phyloP scores from a whole-genome alignment of 2,113 vertebrate genomes.

The Bubo scandiacus region DNA sequence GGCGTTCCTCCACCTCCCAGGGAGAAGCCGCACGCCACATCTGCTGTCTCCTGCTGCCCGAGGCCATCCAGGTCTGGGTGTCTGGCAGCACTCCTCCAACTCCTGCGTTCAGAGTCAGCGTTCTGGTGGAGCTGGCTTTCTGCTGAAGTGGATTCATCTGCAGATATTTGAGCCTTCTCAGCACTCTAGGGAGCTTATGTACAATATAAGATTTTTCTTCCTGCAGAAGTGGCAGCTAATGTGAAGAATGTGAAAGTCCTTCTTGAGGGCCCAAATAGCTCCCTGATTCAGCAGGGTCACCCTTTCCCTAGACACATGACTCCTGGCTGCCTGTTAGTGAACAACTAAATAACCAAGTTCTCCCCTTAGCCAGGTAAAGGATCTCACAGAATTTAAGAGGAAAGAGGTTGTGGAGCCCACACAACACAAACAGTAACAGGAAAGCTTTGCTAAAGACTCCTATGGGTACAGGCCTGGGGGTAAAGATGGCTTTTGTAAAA shows the following conservation, averaged over 20 bases:
- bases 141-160: background rate
- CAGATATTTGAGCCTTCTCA: background rate
- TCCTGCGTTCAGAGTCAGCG: accelerated
- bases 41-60: background rate
- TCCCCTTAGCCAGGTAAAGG: background rate
- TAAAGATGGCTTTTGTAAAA: background rate
- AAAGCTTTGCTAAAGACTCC: background rate
- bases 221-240: background rate
- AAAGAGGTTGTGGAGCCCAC: background rate
- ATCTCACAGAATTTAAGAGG: background rate
- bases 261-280: background rate
- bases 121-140: background rate
- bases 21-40: background rate
- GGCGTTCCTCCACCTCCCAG: background rate
- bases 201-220: background rate
- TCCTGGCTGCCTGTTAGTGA: background rate
- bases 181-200: background rate
- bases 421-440: background rate
- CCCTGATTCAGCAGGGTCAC: background rate
- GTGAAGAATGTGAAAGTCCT: background rate
- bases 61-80: background rate
- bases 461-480: background rate
- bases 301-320: background rate
- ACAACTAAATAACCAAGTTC: background rate
- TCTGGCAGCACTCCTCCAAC: background rate